These are phyloP conservation scores for Brotula barbata DNA, from an alignment of 2,797 vertebrate genomes.

Conservation along the genomic window DNA sequence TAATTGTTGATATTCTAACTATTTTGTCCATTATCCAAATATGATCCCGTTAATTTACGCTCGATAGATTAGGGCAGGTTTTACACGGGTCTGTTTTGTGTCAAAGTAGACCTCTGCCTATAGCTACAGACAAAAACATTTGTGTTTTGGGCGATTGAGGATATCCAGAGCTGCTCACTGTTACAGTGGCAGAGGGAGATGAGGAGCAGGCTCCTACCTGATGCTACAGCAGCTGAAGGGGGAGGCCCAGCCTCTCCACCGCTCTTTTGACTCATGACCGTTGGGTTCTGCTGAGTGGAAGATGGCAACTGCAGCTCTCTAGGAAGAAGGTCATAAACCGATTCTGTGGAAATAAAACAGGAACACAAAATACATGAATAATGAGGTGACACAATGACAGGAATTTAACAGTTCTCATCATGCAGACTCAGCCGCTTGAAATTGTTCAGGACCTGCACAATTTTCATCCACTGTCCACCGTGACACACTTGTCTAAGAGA, in stretches of 20 bases:
- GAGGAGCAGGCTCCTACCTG: constrained; percentile 87
- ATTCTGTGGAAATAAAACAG: constrained; percentile 77
- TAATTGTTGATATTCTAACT: too few species aligned
- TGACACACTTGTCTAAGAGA: too few species aligned
- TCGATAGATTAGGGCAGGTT: too few species aligned
- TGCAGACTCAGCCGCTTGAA: too few species aligned
- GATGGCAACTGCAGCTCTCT: constrained; percentile 93
- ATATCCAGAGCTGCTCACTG: constrained; percentile 66
- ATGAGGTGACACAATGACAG: constrained; percentile 16
- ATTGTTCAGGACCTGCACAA: too few species aligned
- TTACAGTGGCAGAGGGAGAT: constrained; percentile 39
- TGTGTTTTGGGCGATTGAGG: constrained; percentile 21
- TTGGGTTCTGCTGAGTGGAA: constrained; percentile 83
- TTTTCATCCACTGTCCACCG: too few species aligned
- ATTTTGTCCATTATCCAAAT: too few species aligned
- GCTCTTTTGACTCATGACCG: constrained; percentile 97
- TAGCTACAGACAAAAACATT: constrained; percentile 28
- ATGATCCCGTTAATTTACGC: too few species aligned
- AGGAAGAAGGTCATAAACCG: constrained; percentile 97
- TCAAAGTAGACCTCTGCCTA: constrained; percentile 4
- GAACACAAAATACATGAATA: not conserved
- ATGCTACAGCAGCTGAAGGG: constrained; percentile 86
- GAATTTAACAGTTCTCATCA: too few species aligned
- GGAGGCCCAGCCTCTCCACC: constrained; percentile 93
- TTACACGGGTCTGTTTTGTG: constrained; percentile 36